Base-by-base conservation (phyloP, 2,888 invertebrate genomes). In the Arrhopalites spinosus region DNA sequence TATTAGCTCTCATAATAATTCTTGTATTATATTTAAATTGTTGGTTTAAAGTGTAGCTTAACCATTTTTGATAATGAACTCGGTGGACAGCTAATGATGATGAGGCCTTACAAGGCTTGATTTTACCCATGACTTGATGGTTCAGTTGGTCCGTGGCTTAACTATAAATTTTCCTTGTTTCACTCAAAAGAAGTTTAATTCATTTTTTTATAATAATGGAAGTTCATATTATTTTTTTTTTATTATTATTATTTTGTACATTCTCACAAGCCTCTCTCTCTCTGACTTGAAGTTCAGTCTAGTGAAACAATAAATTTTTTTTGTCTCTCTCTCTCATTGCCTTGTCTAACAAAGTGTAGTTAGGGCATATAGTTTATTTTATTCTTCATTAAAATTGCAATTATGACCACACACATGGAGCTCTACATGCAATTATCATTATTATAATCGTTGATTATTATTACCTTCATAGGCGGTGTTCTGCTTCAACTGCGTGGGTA, bases 361-460 rank as follows among this genome's bases (percentile, higher is more conserved):
- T 61, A 61, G 25, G 59, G 27, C 27, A n/a, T 25, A 47, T 23
- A 68, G 23, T 47, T 45, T 68, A 47, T 25, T 66, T 66, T 53
- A 53, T 50, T 64, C 66, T 73, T 73, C 73, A 64, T 66, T 53
- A 73, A 66, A 66, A 64, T 66, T 50, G 30, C 73, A 73, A 64
- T 63, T 66, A 74, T 68, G 74, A 47, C 74, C 74, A 74, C 74
- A 74, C 74, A 74, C 59, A 59, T 30, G 53, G 61, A 66, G 47
- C 25, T 66, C 36, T 66, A 74, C 67, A 66, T 74, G 74, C 74
- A 74, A 74, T 74, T 74, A 74, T 74, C 67, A 74, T 74, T 67
- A 68, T 74, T 50, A 74, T 74, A 53, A 68, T 66, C 30, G 53
- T 36, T 68, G 56, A 67, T 74, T 74, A 68, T 68, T 67, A 74